phyloP scores from a whole-genome alignment of 2,113 vertebrate genomes.

The Prolemur simus region DNA sequence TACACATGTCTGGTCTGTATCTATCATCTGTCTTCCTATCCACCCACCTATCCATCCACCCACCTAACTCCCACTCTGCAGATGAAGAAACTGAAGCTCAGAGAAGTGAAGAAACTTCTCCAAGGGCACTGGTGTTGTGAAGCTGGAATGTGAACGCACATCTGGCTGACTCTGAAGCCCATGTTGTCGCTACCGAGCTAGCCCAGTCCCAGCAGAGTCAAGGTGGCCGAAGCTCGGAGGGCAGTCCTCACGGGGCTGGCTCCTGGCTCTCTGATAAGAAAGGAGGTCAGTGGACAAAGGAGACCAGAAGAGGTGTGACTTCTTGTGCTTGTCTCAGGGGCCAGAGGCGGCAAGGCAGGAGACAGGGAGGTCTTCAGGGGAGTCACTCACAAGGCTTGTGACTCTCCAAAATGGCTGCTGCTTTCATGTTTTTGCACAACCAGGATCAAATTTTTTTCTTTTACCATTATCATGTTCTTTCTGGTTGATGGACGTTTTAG shows the following conservation, averaged over 20 bases:
- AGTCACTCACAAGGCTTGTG: neutral
- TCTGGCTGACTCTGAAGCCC: neutral
- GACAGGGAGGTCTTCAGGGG: too few relatives aligned
- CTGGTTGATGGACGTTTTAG: neutral
- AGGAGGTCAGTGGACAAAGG: neutral
- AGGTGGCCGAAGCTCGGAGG: neutral
- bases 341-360: too few relatives aligned
- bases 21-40: neutral
- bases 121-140: neutral
- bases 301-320: neutral
- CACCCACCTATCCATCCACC: neutral
- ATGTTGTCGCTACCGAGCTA: neutral
- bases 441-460: neutral
- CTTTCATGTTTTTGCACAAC: neutral
- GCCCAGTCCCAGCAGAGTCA: neutral
- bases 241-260: neutral
- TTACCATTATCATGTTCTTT: neutral
- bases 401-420: neutral
- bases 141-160: rapidly evolving
- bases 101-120: neutral
- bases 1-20: neutral
- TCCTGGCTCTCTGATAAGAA: neutral
- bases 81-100: neutral
- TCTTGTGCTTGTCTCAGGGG: neutral
- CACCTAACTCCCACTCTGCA: neutral